Evolutionary conservation across 1,140 invertebrate species (phyloP), one percentile per base, ranked within the genome.

Genomic region (Mesaphorura yosii): DNA sequence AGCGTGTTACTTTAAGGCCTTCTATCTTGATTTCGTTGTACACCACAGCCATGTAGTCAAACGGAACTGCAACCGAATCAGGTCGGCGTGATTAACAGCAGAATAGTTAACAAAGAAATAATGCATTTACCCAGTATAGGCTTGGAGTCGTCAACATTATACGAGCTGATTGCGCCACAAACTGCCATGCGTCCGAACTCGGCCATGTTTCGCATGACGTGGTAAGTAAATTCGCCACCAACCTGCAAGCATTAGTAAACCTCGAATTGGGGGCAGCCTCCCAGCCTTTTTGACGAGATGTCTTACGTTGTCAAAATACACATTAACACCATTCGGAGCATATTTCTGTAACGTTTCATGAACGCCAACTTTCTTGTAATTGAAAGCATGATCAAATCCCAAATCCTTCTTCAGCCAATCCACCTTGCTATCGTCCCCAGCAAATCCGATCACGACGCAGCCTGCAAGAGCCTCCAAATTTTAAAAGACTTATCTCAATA

Each of bases 241-340:
- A 74, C 72, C 71, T 73, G 29, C 52, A 37, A 17, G 29, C 20
- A 51, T 50, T 29, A 15, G 15, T 27, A 51, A 23, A 22, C 12
- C n/a, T n/a, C n/a, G n/a, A n/a, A n/a, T n/a, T n/a, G n/a, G n/a
- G n/a, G n/a, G n/a, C n/a, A n/a, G n/a, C n/a, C n/a, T n/a, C n/a
- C n/a, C n/a, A n/a, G n/a, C n/a, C n/a, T 12, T 46, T 46, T 46
- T 7, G 12, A 23, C 6, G 6, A 23, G 12, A 38, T 19, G 26
- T 42, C 37, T 60, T 69, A 82, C 81, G 68, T 83, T 84, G 63
- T 83, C 81, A 68, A 83, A 83, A 62, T 82, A 84, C 55, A 78
- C 78, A 60, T 84, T 79, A 1, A 84, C 66, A 34, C 78, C 79
- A 14, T 81, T 69, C 1, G 81, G 80, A 7, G 80, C 80, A 25